Conservation (phyloP, 2,797 vertebrate genomes). For the Triplophysa yarkandensis region DNA sequence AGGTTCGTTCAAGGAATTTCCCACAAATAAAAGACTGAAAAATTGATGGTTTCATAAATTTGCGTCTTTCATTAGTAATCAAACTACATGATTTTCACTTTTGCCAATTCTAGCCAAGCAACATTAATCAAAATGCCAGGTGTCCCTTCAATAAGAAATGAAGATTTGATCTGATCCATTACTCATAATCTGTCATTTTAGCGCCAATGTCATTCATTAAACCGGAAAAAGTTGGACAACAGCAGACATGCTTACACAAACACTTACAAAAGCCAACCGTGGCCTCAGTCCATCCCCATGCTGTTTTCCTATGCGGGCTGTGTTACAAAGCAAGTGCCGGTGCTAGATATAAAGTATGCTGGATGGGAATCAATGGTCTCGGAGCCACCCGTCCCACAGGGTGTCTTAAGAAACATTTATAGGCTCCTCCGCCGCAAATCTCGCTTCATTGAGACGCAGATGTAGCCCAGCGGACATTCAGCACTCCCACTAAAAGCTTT, state of each 20-base stretch:
- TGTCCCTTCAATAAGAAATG: conserved; percentile 63
- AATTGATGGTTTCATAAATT: too few species aligned
- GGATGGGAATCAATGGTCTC: conserved; percentile 49
- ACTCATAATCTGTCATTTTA: conserved; percentile 65
- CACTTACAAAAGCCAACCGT: conserved; percentile 30
- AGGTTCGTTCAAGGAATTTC: too few species aligned
- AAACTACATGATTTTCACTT: too few species aligned
- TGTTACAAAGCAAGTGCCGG: conserved; percentile 24
- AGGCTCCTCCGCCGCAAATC: conserved; percentile 30
- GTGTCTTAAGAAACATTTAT: conserved; percentile 45
- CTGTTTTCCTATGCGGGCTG: conserved; percentile 21
- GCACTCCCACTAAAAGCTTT: not conserved
- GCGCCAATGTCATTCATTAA: conserved; percentile 41
- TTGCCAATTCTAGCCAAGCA: not conserved
- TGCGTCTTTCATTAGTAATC: too few species aligned
- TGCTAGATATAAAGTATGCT: conserved; percentile 24
- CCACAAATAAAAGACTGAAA: too few species aligned
- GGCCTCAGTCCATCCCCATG: conserved; percentile 27
- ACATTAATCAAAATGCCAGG: conserved; percentile 2
- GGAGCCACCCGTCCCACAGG: conserved; percentile 47
- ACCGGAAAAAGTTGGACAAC: conserved; percentile 25
- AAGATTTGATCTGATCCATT: conserved; percentile 63
- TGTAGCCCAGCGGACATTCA: not conserved
- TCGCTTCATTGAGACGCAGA: conserved; percentile 39
- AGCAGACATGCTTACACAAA: conserved; percentile 50